Conservation (phyloP, 2,888 invertebrate genomes). For the Xylota segnis region DNA sequence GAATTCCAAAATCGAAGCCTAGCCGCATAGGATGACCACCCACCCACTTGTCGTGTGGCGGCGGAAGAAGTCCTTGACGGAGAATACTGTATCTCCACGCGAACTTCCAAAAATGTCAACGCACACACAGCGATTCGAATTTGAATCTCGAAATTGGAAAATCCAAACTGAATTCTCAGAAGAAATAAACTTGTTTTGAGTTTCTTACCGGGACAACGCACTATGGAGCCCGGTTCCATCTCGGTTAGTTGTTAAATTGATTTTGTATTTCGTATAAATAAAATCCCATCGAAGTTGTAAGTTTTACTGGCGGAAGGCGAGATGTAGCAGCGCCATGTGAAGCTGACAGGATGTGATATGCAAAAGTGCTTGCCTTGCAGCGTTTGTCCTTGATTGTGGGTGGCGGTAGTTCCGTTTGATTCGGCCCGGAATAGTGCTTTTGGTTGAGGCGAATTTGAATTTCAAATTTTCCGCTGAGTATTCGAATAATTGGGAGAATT, state of each 20-base stretch:
- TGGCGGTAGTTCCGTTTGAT: constrained; percentile 2
- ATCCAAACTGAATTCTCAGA: constrained; percentile 33
- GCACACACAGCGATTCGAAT: constrained; percentile 21
- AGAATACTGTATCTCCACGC: not conserved
- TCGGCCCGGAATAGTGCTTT: not conserved
- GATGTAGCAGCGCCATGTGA: constrained; percentile 12
- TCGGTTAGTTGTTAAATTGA: constrained; percentile 36
- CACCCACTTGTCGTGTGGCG: not conserved
- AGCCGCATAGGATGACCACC: not conserved
- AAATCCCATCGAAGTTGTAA: constrained; percentile 43
- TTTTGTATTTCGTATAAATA: constrained; percentile 43
- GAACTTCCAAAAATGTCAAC: constrained; percentile 16
- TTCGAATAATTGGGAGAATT: constrained; percentile 36
- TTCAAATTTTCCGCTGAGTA: constrained; percentile 49
- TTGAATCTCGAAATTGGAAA: constrained; percentile 46
- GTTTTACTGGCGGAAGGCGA: constrained; percentile 6
- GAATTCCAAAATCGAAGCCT: not conserved
- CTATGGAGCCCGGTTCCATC: not conserved
- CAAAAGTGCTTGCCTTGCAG: constrained; percentile 28
- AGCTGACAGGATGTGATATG: constrained; percentile 23
- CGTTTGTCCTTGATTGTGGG: not conserved
- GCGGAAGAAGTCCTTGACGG: not conserved
- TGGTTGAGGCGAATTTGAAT: constrained; percentile 27
- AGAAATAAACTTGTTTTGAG: constrained; percentile 26
- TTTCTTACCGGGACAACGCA: not conserved